Percentiles rank a stretch among this genome's conserved stretches.
Conservation (phyloP, 2,888 invertebrate species). For the Xestia sexstrigata region DNA sequence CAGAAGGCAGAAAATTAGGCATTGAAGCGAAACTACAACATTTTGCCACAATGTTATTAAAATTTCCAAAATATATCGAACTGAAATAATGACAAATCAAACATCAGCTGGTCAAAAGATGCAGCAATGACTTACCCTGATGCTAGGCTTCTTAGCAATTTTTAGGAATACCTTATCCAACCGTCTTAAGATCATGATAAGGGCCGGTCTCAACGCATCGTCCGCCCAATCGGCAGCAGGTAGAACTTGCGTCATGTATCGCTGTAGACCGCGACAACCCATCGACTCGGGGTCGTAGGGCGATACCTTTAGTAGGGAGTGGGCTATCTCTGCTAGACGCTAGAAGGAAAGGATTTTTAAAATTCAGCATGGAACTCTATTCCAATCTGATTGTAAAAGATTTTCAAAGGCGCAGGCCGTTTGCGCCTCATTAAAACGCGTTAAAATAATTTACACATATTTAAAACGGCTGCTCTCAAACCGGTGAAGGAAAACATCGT, state of each 20-base stretch:
- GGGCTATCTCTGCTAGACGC: slow-evolving; percentile 99
- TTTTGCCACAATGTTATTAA: background rate
- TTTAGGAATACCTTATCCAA: slow-evolving; percentile 99
- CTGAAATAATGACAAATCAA: background rate
- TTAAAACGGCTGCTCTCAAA: too few species aligned
- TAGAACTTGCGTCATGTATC: slow-evolving; percentile 97
- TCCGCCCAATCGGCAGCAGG: slow-evolving; percentile 99
- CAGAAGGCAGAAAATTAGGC: background rate
- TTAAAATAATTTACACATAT: too few species aligned
- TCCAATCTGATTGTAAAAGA: too few species aligned
- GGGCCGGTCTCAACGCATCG: slow-evolving; percentile 96
- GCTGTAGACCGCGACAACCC: slow-evolving; percentile 97
- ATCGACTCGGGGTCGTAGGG: slow-evolving; percentile 99
- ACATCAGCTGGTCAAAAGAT: background rate
- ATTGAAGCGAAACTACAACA: background rate
- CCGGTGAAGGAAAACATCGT: too few species aligned
- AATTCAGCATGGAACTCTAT: background rate
- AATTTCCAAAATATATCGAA: background rate
- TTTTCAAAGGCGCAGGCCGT: too few species aligned
- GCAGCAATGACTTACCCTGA: slow-evolving; percentile 90
- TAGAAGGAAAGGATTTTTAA: slow-evolving; percentile 72
- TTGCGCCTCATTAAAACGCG: too few species aligned
- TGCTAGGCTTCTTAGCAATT: slow-evolving; percentile 98
- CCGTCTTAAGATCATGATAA: slow-evolving; percentile 97
- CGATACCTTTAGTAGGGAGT: slow-evolving; percentile 98